These are phyloP conservation scores for Sarcophaga peregrina DNA, from an alignment of 1,140 invertebrate genomes.

Conservation along the genomic window DNA sequence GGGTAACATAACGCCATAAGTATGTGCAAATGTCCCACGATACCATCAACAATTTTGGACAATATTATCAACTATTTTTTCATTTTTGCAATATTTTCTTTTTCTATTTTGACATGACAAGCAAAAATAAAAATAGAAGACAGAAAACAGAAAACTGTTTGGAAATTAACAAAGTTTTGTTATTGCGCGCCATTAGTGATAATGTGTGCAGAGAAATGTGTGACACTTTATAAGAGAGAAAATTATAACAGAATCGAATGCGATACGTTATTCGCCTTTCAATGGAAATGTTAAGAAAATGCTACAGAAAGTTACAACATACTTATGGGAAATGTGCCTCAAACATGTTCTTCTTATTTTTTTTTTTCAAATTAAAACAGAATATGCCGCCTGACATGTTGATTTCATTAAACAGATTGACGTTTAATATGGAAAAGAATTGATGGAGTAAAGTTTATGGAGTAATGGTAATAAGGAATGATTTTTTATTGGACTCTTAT, in stretches of 20 bases:
- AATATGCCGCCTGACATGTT: background rate
- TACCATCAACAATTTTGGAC: slow-evolving; percentile 3
- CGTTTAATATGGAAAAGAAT: background rate
- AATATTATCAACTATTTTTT: background rate
- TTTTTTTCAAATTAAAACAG: background rate
- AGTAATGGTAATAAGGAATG: too few relatives aligned
- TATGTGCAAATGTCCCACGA: background rate
- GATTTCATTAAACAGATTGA: background rate
- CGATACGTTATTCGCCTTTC: background rate
- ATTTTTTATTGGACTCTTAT: too few relatives aligned
- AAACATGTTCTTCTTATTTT: background rate
- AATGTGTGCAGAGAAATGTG: background rate
- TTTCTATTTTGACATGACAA: background rate
- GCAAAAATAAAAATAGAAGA: background rate
- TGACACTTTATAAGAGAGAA: background rate
- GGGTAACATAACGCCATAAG: background rate
- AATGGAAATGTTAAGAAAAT: background rate
- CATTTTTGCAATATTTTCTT: background rate
- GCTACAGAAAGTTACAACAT: background rate
- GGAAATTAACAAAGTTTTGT: slow-evolving; percentile 15
- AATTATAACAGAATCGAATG: background rate
- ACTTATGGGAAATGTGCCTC: background rate
- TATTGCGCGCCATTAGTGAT: background rate
- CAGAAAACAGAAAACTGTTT: background rate
- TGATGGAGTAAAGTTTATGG: background rate